Evolutionary conservation across 2,113 vertebrate genomes (phyloP), one percentile per base, ranked within the genome.

Genomic region (Nyctibius bracteatus): DNA sequence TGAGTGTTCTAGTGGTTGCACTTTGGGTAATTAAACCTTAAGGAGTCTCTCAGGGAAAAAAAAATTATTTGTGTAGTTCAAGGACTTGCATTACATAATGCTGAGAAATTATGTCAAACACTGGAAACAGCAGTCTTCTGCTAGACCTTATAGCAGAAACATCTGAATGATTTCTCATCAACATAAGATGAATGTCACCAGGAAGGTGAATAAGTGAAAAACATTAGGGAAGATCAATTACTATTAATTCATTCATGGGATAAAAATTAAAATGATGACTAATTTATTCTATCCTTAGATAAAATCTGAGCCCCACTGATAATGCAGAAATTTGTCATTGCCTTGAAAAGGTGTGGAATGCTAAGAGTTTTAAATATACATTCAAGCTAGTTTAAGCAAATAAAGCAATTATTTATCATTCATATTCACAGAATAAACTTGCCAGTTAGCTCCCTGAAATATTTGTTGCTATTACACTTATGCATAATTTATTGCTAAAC

Each of bases 401-500:
- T 90, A 94, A 92, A 86, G 57, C 73, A 91, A 84, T 95, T 93
- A 65, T 94, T 93, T 96, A 37, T 91, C 83, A 95, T 95, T 96
- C 80, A 68, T 91, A 86, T 94, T 94, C 83, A 33, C 63, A 68
- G 77, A 95, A 96, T 78, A 97, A 95, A 87, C 75, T 94, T 96
- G 62, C 63, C 52, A 96, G 90, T 96, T 95, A 91, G 54, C 55
- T 94, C 52, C 62, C 80, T 91, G 95, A 92, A 96, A 97, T 96
- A 94, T 94, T 96, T 96, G 92, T 94, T 94, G 73, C 74, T 82
- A 80, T 89, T 95, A 77, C 67, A 79, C 57, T 88, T 91, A 62
- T 96, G 75, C 87, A 93, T 97, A 97, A 95, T 97, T 97, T 97
- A 97, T 96, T 94, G 47, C 65, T 86, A 93, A 93, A 94, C 92